Percentiles rank a stretch among this genome's conserved stretches.
phyloP scores from a whole-genome alignment of 92 coral and sea anemone genomes.

The Heteractis magnifica region DNA sequence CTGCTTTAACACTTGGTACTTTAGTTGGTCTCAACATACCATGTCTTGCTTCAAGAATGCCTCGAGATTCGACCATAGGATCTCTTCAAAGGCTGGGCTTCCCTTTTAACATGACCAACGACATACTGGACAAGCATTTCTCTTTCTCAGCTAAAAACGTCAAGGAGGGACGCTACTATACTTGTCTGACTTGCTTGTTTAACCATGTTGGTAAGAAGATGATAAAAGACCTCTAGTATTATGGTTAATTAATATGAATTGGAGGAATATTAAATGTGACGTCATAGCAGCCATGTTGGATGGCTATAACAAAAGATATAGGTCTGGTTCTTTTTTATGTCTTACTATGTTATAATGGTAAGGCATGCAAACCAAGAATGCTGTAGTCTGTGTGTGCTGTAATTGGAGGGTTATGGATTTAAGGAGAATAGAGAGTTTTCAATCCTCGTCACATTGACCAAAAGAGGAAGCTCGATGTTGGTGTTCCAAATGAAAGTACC shows the following conservation, averaged over 20 bases:
- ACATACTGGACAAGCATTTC: constrained; percentile 61
- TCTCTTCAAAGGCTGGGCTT: constrained; percentile 63
- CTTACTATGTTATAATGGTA: no score
- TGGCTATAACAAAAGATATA: no score
- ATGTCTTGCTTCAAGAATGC: constrained; percentile 67
- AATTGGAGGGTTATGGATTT: no score
- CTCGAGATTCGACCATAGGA: constrained; percentile 56
- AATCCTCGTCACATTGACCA: no score
- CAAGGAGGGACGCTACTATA: constrained; percentile 68
- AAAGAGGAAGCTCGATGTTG: no score
- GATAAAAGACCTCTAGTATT: no score
- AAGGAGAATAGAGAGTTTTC: no score
- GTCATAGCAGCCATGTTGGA: not conserved
- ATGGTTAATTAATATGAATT: no score
- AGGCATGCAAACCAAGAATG: no score
- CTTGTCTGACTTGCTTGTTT: constrained; percentile 72
- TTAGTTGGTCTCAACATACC: constrained; percentile 73
- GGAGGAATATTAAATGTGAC: not conserved
- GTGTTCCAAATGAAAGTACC: no score
- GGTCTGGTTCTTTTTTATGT: not conserved
- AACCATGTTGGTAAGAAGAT: constrained; percentile 71
- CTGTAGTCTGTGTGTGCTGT: no score
- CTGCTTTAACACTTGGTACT: constrained; percentile 64
- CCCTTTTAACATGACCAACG: constrained; percentile 68
- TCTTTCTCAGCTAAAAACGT: constrained; percentile 83